Conservation (phyloP, 1,140 invertebrate genomes). For the Drosophila pseudoobscura region DNA sequence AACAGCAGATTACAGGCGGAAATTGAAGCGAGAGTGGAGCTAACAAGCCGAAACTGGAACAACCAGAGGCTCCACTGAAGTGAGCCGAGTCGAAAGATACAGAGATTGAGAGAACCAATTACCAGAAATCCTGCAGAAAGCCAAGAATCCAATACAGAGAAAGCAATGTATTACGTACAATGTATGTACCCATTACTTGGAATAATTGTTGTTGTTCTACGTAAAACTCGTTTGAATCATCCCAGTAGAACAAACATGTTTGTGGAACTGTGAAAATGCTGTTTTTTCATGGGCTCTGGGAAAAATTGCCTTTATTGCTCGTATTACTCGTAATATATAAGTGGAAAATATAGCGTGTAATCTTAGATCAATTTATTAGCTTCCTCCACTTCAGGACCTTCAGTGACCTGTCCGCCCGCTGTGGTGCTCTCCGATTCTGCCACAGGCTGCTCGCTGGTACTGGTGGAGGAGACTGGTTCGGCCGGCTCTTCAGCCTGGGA, state of each 20-base stretch:
- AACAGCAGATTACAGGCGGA: conserved; percentile 63
- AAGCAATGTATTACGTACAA: no score
- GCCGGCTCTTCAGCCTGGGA: conserved; percentile 13
- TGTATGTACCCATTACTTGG: no score
- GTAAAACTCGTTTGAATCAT: no score
- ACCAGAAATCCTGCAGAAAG: no score
- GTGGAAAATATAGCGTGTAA: background rate
- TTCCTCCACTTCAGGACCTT: conserved; percentile 40
- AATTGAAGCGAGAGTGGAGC: conserved; percentile 54
- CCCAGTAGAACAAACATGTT: no score
- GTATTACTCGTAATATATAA: no score
- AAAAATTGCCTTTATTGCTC: conserved; percentile 11
- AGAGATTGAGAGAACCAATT: no score
- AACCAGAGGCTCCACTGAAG: background rate
- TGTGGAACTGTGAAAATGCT: no score
- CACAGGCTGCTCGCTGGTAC: conserved; percentile 30
- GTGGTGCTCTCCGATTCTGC: conserved; percentile 16
- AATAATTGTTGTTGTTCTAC: no score
- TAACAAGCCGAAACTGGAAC: conserved; percentile 49
- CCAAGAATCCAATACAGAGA: no score
- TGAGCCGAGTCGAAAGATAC: no score
- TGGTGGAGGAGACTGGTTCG: conserved; percentile 2
- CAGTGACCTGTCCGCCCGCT: background rate
- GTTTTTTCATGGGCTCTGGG: no score
- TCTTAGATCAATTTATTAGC: conserved; percentile 41